Percentiles rank a stretch among this genome's conserved stretches.
Conservation (phyloP, 1,140 invertebrate genomes). For the Pseudomyrmex concolor region DNA sequence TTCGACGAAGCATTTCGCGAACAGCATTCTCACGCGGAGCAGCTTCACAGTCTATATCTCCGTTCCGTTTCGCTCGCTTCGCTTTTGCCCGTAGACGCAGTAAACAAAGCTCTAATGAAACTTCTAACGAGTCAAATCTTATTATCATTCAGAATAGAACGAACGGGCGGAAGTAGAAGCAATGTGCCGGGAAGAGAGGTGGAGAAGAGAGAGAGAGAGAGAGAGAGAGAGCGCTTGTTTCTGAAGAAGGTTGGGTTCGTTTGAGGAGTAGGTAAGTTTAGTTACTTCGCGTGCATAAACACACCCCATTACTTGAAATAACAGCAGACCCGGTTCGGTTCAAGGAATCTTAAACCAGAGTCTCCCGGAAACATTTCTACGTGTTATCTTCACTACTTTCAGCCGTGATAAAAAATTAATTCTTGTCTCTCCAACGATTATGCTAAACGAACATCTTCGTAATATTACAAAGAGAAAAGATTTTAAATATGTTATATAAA, state of each 20-base stretch:
- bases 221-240: slow-evolving; percentile 35
- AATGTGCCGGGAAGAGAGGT: slow-evolving; percentile 17
- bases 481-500: too few species aligned
- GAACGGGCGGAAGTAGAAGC: slow-evolving; percentile 50
- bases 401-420: slow-evolving; percentile 9
- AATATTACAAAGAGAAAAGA: not conserved
- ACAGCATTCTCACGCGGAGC: slow-evolving; percentile 10
- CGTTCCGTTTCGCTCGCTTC: slow-evolving; percentile 24
- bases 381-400: not conserved
- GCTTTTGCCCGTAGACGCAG: slow-evolving; percentile 53
- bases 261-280: slow-evolving; percentile 75
- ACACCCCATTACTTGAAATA: slow-evolving; percentile 77
- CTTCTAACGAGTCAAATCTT: slow-evolving; percentile 81
- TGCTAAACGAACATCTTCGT: not conserved
- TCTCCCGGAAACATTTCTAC: slow-evolving; percentile 49
- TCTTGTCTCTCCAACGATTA: not conserved
- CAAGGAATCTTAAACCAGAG: slow-evolving; percentile 48
- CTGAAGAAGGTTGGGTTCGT: slow-evolving; percentile 64
- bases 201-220: too few species aligned
- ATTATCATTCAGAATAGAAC: slow-evolving; percentile 77
- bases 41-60: slow-evolving; percentile 2
- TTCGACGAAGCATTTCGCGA: slow-evolving; percentile 21
- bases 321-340: slow-evolving; percentile 61
- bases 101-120: slow-evolving; percentile 81
- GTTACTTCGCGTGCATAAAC: slow-evolving; percentile 79